Percentiles rank a stretch among this genome's conserved stretches.
phyloP scores from a whole-genome alignment of 2,113 vertebrate species.

The Stictonetta naevosa region DNA sequence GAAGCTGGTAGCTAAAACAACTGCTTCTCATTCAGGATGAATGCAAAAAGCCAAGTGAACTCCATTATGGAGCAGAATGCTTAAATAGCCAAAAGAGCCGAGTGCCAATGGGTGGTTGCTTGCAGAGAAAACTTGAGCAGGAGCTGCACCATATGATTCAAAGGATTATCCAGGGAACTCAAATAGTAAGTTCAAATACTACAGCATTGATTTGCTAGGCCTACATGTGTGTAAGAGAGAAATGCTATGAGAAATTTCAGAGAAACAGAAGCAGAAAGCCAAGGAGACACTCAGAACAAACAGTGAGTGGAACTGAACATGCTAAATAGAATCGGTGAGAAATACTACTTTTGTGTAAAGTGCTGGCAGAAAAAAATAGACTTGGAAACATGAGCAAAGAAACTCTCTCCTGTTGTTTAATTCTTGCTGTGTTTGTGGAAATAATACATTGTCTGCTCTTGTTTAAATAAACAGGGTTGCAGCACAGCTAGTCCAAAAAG shows the following conservation, averaged over 20 bases:
- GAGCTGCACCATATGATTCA: not conserved
- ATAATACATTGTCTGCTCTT: not conserved
- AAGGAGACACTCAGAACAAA: not conserved
- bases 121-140: not conserved
- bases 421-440: not conserved
- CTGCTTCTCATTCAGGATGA: not conserved
- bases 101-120: not conserved
- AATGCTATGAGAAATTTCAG: not conserved
- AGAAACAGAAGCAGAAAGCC: not conserved
- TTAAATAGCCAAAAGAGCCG: not conserved
- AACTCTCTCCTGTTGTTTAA: not conserved
- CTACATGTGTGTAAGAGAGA: not conserved
- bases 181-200: not conserved
- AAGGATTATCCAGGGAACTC: not conserved
- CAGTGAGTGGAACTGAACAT: not conserved
- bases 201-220: not conserved
- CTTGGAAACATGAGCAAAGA: not conserved
- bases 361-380: not conserved
- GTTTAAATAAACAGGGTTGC: not conserved
- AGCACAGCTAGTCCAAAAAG: not conserved
- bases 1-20: not conserved
- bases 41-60: not conserved
- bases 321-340: not conserved
- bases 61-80: not conserved
- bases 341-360: not conserved